Base-by-base conservation (phyloP, 2,797 vertebrate genomes). In the Phoebastria nigripes region DNA sequence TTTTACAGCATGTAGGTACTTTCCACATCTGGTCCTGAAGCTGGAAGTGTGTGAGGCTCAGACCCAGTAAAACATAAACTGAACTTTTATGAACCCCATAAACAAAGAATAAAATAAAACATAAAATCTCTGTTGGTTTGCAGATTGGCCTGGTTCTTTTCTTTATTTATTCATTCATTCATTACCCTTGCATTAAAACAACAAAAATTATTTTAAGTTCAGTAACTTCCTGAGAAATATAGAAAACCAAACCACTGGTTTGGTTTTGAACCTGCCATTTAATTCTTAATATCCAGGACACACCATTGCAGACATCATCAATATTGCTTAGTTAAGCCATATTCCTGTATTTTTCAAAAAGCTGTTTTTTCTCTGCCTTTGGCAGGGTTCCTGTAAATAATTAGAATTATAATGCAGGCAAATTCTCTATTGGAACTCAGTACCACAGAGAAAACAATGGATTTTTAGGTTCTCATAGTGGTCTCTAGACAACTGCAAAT, bases 1-100 rank as follows among this genome's bases (percentile, higher is more conserved):
- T 94, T 94, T 96, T 93, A 92, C 83, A 92, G 63, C 65, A 71
- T 67, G 91, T 78, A 97, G 95, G 96, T 96, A 96, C 93, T 96
- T 97, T 97, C 96, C 94, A 71, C 91, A 92, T 93, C 93, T 96
- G 94, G 88, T 81, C 79, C 70, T 82, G 82, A 94, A 94, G 80
- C 62, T 90, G 90, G 87, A 91, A 96, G 47, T 72, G 87, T 93
- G 66, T 76, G 74, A 95, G 61, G 69, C 71, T 94, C 78, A 93
- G 76, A 80, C 52, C 33, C 82, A 85, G 61, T 79, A 86, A 97
- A 96, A 96, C 51, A 84, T 93, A 94, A 97, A 95, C 84, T 97
- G 92, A 96, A 97, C 92, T 96, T 96, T 96, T 92, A 94, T 59
- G 90, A 94, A 93, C 87, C 51, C 58, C 66, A 69, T 93, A 92